Conservation (phyloP, 2,888 invertebrate genomes). For the Nysson spinosus region DNA sequence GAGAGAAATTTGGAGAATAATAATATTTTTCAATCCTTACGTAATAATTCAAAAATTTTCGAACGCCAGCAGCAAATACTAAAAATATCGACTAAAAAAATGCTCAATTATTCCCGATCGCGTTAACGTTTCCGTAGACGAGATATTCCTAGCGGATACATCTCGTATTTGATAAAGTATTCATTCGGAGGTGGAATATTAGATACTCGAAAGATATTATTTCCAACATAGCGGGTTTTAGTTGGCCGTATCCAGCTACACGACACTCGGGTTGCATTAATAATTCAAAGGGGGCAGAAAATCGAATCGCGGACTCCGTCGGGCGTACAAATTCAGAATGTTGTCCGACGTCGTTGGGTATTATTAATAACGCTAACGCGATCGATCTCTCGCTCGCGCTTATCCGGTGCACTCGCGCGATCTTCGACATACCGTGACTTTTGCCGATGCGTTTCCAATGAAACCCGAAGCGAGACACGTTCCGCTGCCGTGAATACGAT, state of each 20-base stretch:
- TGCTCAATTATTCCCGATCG: too few species aligned
- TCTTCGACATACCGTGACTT: constrained; percentile 17
- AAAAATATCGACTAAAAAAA: too few species aligned
- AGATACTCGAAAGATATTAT: constrained; percentile 6
- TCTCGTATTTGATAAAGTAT: too few species aligned
- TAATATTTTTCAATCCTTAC: too few species aligned
- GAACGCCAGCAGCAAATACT: too few species aligned
- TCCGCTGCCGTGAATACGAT: constrained; percentile 5
- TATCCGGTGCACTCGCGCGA: constrained; percentile 27
- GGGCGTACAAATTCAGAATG: constrained; percentile 25
- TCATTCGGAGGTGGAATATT: too few species aligned
- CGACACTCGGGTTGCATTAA: constrained; percentile 17
- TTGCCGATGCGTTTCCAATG: constrained; percentile 28
- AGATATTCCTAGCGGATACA: too few species aligned
- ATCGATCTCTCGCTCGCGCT: constrained; percentile 35
- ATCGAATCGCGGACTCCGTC: constrained; percentile 15
- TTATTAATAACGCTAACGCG: constrained; percentile 50
- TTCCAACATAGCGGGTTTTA: constrained; percentile 6
- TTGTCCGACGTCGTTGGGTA: constrained; percentile 29
- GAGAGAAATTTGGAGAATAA: too few species aligned
- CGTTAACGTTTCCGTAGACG: too few species aligned
- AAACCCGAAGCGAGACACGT: constrained; percentile 9
- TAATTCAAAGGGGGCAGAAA: constrained; percentile 31
- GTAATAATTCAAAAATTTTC: too few species aligned
- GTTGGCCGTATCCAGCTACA: neutral